Evolutionary conservation across 2,888 invertebrate species (phyloP).

Genomic region (Crocallis elinguaria): DNA sequence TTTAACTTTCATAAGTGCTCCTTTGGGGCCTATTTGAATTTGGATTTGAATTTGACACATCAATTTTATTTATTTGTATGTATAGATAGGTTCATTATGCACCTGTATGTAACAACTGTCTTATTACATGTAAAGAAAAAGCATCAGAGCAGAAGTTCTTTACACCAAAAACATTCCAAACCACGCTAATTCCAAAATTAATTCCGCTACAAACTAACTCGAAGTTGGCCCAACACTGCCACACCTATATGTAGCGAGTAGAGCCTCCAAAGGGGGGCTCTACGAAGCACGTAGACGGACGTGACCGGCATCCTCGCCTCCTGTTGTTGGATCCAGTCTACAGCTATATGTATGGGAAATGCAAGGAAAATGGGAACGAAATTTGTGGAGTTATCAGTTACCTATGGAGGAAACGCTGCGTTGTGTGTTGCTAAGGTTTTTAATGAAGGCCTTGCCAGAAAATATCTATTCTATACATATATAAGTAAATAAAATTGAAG

Average conservation of each 20-base stretch:
- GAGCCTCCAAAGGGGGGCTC: constrained; percentile 33
- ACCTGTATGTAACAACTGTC: too few species aligned
- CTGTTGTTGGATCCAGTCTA: constrained; percentile 2
- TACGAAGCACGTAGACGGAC: constrained; percentile 43
- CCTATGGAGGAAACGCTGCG: background rate
- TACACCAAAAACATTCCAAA: background rate
- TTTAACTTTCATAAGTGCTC: too few species aligned
- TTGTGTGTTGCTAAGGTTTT: too few species aligned
- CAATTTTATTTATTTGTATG: too few species aligned
- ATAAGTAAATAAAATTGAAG: too few species aligned
- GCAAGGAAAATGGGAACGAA: constrained; percentile 3
- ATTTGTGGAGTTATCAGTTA: background rate
- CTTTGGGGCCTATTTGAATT: too few species aligned
- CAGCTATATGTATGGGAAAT: constrained; percentile 4
- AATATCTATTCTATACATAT: too few species aligned
- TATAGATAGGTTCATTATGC: too few species aligned
- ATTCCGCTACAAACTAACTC: background rate
- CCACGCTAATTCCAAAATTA: background rate
- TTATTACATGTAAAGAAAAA: too few species aligned
- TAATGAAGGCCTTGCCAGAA: too few species aligned
- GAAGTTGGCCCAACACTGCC: constrained; percentile 4
- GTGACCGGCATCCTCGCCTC: constrained; percentile 42
- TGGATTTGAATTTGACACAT: too few species aligned
- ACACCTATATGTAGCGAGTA: background rate
- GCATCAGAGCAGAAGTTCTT: too few species aligned